A percentile compares a stretch with the other conserved stretches of the same genome.
Conservation (phyloP, 1,140 invertebrate species). For the Leucophenga varia region DNA sequence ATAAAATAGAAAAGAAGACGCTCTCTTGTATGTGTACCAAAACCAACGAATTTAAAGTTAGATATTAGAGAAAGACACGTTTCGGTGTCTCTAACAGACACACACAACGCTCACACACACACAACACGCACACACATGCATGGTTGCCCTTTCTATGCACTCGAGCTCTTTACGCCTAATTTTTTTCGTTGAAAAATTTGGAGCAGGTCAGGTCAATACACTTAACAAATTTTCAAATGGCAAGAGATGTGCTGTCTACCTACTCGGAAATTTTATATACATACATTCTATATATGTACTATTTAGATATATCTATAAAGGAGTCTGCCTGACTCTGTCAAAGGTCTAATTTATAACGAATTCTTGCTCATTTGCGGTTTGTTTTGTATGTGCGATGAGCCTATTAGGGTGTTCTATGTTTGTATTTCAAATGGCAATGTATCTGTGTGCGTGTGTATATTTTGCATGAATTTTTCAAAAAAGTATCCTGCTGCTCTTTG, state of each 20-base stretch:
- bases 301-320: no score
- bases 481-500: neutral
- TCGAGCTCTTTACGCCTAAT: no score
- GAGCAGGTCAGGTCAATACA: slow-evolving; percentile 19
- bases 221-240: slow-evolving; percentile 32
- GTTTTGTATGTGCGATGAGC: slow-evolving; percentile 13
- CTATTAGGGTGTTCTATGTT: slow-evolving; percentile 25
- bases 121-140: slow-evolving; percentile 11
- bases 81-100: neutral
- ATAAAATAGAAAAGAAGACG: slow-evolving; percentile 8
- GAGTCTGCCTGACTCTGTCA: no score
- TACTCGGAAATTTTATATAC: neutral
- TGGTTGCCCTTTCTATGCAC: no score
- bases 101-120: no score
- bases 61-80: no score
- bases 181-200: slow-evolving; percentile 13
- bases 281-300: neutral
- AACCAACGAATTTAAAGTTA: neutral
- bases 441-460: no score
- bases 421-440: slow-evolving; percentile 14
- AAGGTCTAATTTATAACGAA: no score
- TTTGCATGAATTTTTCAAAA: no score
- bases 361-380: no score
- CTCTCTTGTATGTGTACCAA: neutral
- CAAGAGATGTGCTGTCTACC: neutral